These are phyloP conservation scores for Nipponia nippon DNA, from an alignment of 2,113 vertebrate genomes.

Conservation along the genomic window DNA sequence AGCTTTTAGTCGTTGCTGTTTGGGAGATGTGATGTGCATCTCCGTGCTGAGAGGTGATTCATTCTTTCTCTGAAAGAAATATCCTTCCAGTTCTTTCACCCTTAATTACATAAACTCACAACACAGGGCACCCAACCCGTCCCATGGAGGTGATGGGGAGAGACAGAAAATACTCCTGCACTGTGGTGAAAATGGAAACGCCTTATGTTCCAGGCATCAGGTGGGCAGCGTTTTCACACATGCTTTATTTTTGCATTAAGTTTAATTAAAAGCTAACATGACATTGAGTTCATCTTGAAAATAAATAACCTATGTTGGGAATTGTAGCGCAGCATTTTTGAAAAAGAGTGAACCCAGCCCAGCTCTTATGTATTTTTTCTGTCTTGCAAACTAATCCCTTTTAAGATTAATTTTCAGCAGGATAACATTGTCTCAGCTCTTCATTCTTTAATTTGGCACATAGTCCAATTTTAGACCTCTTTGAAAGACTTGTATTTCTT, in stretches of 20 bases:
- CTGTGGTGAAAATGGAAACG: background rate
- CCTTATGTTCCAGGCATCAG: background rate
- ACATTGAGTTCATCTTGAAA: background rate
- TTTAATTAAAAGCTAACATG: background rate
- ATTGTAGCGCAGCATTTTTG: background rate
- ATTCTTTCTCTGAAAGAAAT: background rate
- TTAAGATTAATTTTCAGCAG: background rate
- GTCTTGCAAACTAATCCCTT: background rate
- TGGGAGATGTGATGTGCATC: background rate
- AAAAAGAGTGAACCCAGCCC: too few species aligned
- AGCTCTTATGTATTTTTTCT: background rate
- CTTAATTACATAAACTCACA: too few species aligned
- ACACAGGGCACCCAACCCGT: background rate
- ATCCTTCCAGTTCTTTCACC: background rate
- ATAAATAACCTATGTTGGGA: background rate
- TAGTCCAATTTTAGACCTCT: background rate
- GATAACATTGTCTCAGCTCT: background rate
- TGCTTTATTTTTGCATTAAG: background rate
- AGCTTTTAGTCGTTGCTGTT: background rate
- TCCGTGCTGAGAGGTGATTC: background rate
- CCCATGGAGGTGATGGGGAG: background rate
- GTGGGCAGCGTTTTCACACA: background rate
- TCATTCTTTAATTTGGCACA: background rate
- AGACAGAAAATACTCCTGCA: background rate
- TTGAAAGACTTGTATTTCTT: background rate